Conservation (phyloP, 2,888 invertebrate species). For the Acanthosepion pharaonis region DNA sequence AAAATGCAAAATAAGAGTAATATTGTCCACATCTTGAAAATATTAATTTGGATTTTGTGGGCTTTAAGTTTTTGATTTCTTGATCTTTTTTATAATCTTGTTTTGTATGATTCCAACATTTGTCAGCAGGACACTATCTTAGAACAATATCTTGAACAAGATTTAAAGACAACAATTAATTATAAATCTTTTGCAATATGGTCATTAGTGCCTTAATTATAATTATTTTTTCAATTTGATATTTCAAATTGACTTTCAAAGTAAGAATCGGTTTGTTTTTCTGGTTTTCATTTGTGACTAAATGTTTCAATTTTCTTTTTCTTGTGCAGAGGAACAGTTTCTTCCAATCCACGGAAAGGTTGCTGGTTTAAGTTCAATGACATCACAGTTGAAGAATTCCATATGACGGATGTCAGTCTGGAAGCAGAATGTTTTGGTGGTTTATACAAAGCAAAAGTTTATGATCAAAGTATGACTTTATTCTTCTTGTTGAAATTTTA, state of each 20-base stretch:
- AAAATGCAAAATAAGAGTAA: too few relatives aligned
- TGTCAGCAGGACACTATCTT: too few relatives aligned
- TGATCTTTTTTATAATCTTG: too few relatives aligned
- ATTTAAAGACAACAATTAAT: neutral
- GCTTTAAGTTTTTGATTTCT: too few relatives aligned
- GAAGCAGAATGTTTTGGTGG: conserved; percentile 77
- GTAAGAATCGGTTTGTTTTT: neutral
- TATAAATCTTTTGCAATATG: neutral
- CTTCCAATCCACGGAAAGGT: conserved; percentile 73
- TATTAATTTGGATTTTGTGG: too few relatives aligned
- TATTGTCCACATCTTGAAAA: too few relatives aligned
- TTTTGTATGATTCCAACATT: too few relatives aligned
- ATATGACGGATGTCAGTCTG: conserved; percentile 75
- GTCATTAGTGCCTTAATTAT: neutral
- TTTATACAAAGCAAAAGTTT: conserved; percentile 75
- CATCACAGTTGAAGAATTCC: conserved; percentile 76
- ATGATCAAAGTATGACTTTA: conserved; percentile 68
- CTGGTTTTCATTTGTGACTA: neutral
- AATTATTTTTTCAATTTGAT: neutral
- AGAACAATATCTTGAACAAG: too few relatives aligned
- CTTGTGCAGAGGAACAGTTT: conserved; percentile 71
- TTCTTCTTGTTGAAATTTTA: neutral
- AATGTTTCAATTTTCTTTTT: neutral
- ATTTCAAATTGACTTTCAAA: neutral
- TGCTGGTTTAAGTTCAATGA: conserved; percentile 78